Conservation (phyloP, 2,888 invertebrate species). For the Rhagium mordax region DNA sequence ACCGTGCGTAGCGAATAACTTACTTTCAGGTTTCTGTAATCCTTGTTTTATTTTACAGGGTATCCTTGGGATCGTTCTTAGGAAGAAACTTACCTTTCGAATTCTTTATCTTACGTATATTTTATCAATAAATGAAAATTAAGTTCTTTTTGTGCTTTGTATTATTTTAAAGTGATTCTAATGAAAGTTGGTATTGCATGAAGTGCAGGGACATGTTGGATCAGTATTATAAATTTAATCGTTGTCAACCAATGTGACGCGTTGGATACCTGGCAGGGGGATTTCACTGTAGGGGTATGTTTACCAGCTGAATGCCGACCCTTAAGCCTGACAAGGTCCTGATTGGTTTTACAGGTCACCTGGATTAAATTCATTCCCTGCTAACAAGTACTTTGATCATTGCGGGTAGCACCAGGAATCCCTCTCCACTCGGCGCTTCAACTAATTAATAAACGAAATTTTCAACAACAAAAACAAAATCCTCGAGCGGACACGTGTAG, state of each 20-base stretch:
- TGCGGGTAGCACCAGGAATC: background rate
- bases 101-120: too few relatives aligned
- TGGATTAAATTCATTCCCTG: conserved; percentile 30
- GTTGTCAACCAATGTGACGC: conserved; percentile 17
- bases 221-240: conserved; percentile 7
- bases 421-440: background rate
- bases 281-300: conserved; percentile 17
- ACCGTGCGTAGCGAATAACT: too few relatives aligned
- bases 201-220: conserved; percentile 4
- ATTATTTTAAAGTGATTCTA: too few relatives aligned
- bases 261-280: conserved; percentile 18
- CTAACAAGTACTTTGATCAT: background rate
- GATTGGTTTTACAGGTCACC: conserved; percentile 34
- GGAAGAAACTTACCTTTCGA: too few relatives aligned
- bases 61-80: too few relatives aligned
- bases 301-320: conserved; percentile 29
- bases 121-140: too few relatives aligned
- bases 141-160: too few relatives aligned
- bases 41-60: too few relatives aligned
- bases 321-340: conserved; percentile 33
- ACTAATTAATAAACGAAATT: conserved; percentile 1
- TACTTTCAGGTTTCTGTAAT: too few relatives aligned
- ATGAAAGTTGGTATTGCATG: too few relatives aligned
- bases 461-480: background rate
- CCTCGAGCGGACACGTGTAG: too few relatives aligned